Evolutionary conservation across 2,113 vertebrate species (phyloP).

Genomic region (Chrysochloris asiatica): DNA sequence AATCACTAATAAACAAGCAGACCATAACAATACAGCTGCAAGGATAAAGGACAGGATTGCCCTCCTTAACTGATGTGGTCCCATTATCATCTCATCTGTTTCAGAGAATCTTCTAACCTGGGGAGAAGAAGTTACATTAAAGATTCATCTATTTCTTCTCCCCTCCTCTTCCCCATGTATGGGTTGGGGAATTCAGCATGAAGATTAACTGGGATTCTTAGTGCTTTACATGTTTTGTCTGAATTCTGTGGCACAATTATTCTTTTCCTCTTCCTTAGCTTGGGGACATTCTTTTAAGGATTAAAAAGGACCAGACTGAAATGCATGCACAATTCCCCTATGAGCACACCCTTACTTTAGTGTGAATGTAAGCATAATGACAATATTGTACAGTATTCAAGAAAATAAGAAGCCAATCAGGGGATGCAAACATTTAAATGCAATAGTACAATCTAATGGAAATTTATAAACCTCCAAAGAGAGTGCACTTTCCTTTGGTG

Average conservation of each 20-base stretch:
- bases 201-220: background rate
- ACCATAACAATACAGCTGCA: background rate
- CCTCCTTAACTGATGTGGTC: background rate
- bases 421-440: background rate
- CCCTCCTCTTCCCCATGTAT: background rate
- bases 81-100: background rate
- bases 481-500: background rate
- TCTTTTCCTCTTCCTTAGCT: slow-evolving; percentile 5
- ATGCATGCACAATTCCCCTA: background rate
- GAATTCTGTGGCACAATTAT: background rate
- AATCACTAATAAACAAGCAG: background rate
- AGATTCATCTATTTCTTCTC: slow-evolving; percentile 28
- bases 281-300: slow-evolving; percentile 51
- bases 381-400: background rate
- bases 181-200: slow-evolving; percentile 9
- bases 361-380: background rate
- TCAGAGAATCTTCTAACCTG: background rate
- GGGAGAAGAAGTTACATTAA: background rate
- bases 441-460: background rate
- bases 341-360: background rate
- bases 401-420: background rate
- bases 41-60: background rate
- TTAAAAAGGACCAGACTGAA: background rate
- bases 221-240: slow-evolving; percentile 16
- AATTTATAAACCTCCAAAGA: background rate